These are phyloP conservation scores for Bufo bufo DNA, from an alignment of 2,113 vertebrate genomes.

Conservation along the genomic window DNA sequence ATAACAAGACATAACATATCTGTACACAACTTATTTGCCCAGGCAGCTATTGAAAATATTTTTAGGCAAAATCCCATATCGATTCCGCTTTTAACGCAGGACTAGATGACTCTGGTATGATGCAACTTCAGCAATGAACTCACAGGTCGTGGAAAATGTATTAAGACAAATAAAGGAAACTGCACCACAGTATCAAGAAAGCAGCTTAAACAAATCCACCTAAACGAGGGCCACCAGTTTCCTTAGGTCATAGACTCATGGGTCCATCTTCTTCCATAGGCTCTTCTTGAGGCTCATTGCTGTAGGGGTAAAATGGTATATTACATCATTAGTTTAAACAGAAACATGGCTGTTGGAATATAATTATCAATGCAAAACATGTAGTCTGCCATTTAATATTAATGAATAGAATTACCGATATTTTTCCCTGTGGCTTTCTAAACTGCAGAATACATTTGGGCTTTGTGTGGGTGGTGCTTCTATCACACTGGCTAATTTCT, in stretches of 20 bases:
- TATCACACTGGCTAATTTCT: too few relatives aligned
- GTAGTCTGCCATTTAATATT: too few relatives aligned
- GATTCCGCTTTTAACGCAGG: neutral
- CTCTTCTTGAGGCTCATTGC: conserved; percentile 68
- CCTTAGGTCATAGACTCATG: conserved; percentile 65
- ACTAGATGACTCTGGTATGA: conserved; percentile 2
- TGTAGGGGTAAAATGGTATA: neutral
- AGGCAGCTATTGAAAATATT: neutral
- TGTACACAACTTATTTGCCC: neutral
- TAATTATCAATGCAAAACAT: neutral
- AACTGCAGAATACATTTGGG: too few relatives aligned
- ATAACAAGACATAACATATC: neutral
- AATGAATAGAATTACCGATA: too few relatives aligned
- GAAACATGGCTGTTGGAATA: neutral
- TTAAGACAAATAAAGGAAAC: conserved; percentile 33
- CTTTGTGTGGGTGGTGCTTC: too few relatives aligned
- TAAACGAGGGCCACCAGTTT: neutral
- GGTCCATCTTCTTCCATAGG: conserved; percentile 71
- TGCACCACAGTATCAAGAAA: neutral
- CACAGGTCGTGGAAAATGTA: conserved; percentile 17
- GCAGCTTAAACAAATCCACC: conserved; percentile 28
- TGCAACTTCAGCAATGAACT: conserved; percentile 39
- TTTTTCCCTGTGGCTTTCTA: too few relatives aligned
- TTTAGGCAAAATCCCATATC: conserved; percentile 32
- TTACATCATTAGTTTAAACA: neutral